Evolutionary conservation across 1,140 invertebrate genomes (phyloP).

Genomic region (Pectinophora gossypiella): DNA sequence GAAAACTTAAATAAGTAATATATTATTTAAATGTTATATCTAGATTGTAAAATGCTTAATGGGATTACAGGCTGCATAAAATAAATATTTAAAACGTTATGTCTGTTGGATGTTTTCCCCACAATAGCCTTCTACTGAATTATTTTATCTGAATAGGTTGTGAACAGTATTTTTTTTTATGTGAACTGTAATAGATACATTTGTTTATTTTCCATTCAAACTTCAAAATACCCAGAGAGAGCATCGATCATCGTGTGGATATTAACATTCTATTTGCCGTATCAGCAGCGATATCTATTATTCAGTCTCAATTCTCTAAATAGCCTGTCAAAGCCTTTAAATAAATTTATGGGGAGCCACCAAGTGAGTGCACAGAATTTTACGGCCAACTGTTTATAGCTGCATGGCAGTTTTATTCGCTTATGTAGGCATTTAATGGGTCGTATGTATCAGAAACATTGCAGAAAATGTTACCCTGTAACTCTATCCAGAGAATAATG

Average conservation of each 20-base stretch:
- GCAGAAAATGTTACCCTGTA: slow-evolving; percentile 48
- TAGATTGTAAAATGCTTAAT: too few species aligned
- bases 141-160: too few species aligned
- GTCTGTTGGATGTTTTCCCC: too few species aligned
- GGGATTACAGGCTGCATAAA: too few species aligned
- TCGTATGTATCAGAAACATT: slow-evolving; percentile 54
- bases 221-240: too few species aligned
- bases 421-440: slow-evolving; percentile 66
- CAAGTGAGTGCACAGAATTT: slow-evolving; percentile 64
- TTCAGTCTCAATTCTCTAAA: slow-evolving; percentile 3
- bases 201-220: too few species aligned
- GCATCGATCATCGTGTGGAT: neutral
- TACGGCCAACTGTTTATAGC: slow-evolving; percentile 55
- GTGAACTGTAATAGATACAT: too few species aligned
- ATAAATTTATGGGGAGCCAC: slow-evolving; percentile 52
- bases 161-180: too few species aligned
- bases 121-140: too few species aligned
- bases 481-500: slow-evolving; percentile 28
- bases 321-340: slow-evolving; percentile 55
- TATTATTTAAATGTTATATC: too few species aligned
- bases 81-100: too few species aligned
- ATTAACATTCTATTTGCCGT: neutral
- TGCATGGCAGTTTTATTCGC: slow-evolving; percentile 66
- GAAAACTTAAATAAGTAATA: too few species aligned
- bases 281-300: neutral